phyloP scores from a whole-genome alignment of 2,888 invertebrate genomes.

The Gordius sp. region DNA sequence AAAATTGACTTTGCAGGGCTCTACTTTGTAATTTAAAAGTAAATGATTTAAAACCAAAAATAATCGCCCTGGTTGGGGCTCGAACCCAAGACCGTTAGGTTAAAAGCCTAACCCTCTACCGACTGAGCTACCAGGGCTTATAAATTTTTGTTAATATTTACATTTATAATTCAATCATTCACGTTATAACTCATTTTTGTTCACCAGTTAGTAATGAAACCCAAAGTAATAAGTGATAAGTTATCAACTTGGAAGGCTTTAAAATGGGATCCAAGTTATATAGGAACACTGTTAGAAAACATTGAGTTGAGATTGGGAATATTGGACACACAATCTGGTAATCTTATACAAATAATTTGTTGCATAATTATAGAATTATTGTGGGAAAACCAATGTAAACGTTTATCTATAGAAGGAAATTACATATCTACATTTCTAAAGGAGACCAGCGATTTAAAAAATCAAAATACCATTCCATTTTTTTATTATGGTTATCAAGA shows the following conservation, averaged over 20 bases:
- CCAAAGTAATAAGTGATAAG: not conserved
- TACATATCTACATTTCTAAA: too few species aligned
- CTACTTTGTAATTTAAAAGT: not conserved
- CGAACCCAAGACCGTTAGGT: conserved; percentile 15
- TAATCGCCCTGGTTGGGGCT: conserved; percentile 11
- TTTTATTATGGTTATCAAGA: not conserved
- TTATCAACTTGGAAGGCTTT: not conserved
- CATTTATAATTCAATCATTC: not conserved
- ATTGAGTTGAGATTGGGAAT: not conserved
- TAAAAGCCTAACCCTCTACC: conserved; percentile 14
- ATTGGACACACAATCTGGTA: not conserved
- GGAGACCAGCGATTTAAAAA: too few species aligned
- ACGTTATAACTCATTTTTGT: not conserved
- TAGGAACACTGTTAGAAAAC: not conserved
- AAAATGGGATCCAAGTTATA: not conserved
- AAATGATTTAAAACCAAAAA: not conserved
- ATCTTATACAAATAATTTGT: not conserved
- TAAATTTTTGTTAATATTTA: not conserved
- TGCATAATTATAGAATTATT: not conserved
- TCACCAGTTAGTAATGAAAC: not conserved
- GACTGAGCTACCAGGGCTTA: conserved; percentile 13
- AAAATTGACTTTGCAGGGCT: not conserved
- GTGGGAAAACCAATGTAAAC: not conserved
- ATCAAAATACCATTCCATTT: not conserved
- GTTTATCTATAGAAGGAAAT: not conserved